Base-by-base conservation (phyloP, 2,888 invertebrate species). In the Brachypalpus laphriformis region DNA sequence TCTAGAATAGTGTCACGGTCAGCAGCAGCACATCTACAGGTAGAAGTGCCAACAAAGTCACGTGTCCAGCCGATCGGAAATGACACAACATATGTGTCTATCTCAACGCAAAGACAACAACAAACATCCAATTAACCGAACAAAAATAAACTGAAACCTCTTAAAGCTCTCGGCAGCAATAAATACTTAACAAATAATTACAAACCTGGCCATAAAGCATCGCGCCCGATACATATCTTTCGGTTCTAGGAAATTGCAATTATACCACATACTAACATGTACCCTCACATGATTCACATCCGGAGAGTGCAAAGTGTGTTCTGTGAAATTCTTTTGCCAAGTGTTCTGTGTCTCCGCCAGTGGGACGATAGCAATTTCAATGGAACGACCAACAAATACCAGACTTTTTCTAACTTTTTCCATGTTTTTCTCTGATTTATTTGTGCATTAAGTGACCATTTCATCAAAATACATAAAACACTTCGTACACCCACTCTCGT, bases 221-320 rank as follows among this genome's bases (percentile, higher is more conserved):
- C 56, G 37, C 49, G n/a, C 20, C 0, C 22, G 3, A 34, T 9
- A 22, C 25, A 54, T 42, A 42, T 68, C 42, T 68, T 61, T 40
- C n/a, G 18, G 22, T 71, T 59, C 49, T 51, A 51, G 40, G 61
- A 61, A 72, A 28, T 31, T 31, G 72, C 72, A 72, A 61, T 42
- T 72, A 63, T 34, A 49, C 11, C 1, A 61, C 40, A 8, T 31
- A 31, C 6, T 3, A 4, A 31, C 31, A 20, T 34, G 8, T 20
- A 34, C 51, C 25, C 40, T 45, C 9, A 11, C 49, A 66, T 76
- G 76, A 76, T 51, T 76, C 76, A 76, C 51, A 66, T 76, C 76
- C 76, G 76, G 57, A 49, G 76, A 40, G 76, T 3, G 20, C 8
- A 57, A 56, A 70, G 28, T 11, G 31, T 45, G 28, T 65, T 57